A percentile compares a stretch with the other conserved stretches of the same genome.
phyloP scores from a whole-genome alignment of 2,797 vertebrate species.

The Staurois parvus region DNA sequence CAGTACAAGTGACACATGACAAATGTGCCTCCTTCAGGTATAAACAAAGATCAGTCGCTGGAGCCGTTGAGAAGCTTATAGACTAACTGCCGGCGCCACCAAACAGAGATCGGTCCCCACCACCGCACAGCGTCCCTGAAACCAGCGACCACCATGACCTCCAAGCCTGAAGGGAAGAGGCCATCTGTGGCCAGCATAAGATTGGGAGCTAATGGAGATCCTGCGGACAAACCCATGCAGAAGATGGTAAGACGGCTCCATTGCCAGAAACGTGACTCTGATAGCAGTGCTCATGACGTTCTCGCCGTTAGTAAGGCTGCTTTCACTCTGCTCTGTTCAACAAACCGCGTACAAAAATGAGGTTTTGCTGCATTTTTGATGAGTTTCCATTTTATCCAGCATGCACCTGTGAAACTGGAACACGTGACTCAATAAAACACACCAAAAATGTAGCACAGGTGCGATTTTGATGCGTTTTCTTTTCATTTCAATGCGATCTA shows the following conservation, averaged over 20 bases:
- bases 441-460: too few relatives aligned
- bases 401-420: too few relatives aligned
- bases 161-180: conserved; percentile 21
- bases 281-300: too few relatives aligned
- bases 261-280: not conserved
- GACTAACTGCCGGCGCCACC: conserved; percentile 25
- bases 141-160: conserved; percentile 9
- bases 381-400: too few relatives aligned
- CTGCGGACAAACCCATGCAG: not conserved
- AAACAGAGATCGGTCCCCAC: not conserved
- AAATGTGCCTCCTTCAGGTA: conserved; percentile 6
- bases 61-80: conserved; percentile 28
- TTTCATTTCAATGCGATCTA: too few relatives aligned
- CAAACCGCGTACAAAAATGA: too few relatives aligned
- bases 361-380: too few relatives aligned
- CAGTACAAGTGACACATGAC: conserved; percentile 31
- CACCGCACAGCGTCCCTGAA: not conserved
- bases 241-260: conserved; percentile 14
- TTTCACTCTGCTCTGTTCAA: too few relatives aligned
- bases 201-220: not conserved
- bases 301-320: too few relatives aligned
- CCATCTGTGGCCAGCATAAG: conserved; percentile 20
- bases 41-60: conserved; percentile 10
- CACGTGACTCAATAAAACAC: too few relatives aligned
- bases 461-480: too few relatives aligned